Conservation (phyloP, 30 jellyfish, hydroid and myxozoan species). For the Calvadosia cruxmelitensis region DNA sequence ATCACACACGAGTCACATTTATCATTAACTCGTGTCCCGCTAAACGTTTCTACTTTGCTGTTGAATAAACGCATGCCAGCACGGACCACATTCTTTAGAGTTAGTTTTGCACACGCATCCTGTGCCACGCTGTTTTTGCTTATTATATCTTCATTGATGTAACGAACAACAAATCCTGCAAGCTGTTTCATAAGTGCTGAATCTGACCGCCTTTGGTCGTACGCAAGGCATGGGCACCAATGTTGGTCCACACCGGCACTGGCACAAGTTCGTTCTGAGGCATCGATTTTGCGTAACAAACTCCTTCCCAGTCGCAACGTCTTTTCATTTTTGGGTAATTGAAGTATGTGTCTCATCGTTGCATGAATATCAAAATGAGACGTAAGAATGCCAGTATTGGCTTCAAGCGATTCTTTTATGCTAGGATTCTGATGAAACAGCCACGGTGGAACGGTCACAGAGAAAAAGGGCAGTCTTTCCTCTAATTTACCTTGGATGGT, state of each 20-base stretch:
- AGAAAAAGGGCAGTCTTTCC: conserved; percentile 67
- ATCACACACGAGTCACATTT: neutral
- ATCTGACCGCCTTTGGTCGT: neutral
- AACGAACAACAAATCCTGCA: conserved; percentile 24
- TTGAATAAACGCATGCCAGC: conserved; percentile 30
- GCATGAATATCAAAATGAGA: conserved; percentile 69
- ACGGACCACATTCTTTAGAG: conserved; percentile 5
- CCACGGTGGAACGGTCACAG: conserved; percentile 45
- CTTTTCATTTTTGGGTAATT: conserved; percentile 21
- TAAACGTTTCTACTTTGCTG: conserved; percentile 14
- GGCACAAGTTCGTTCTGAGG: conserved; percentile 34
- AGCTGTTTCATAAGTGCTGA: conserved; percentile 9
- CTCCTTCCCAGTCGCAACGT: conserved; percentile 32
- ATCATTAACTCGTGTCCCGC: neutral
- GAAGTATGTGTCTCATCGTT: conserved; percentile 34
- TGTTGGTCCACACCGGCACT: conserved; percentile 53
- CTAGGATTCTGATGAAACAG: conserved; percentile 21
- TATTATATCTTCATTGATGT: conserved; percentile 22
- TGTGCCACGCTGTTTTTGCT: conserved; percentile 9
- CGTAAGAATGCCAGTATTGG: conserved; percentile 31
- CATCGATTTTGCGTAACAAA: conserved; percentile 40
- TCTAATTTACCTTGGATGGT: conserved; percentile 62
- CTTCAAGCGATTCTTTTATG: conserved; percentile 17
- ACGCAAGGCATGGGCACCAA: conserved; percentile 78
- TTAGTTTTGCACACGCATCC: conserved; percentile 5